Evolutionary conservation across 2,797 vertebrate genomes (phyloP), one percentile per base, ranked within the genome.

Genomic region (Fistularia commersonii): DNA sequence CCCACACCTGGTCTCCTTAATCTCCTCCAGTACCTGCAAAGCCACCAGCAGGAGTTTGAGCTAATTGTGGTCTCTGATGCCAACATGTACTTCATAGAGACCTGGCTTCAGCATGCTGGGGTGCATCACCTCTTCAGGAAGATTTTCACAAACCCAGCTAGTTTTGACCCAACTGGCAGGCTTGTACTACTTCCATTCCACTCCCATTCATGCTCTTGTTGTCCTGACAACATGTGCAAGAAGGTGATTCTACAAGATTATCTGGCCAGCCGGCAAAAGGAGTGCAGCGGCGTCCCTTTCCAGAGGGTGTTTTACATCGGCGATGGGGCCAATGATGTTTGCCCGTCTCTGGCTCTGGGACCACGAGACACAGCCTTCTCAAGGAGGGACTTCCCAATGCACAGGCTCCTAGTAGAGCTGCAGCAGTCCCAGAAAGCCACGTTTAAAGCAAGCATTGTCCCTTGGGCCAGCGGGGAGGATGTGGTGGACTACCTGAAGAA

Each of bases 171-270:
- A 0, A 63, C 67, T 0, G 94, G 93, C 0, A 79, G 83, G n/a
- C 79, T 98, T 5, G 72, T 84, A 33, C 66, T 98, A 54, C 83
- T 82, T n/a, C 93, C 95, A 10, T 95, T 92, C 81, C 96, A 98
- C 87, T 79, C 93, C 10, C 96, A 98, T 82, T 77, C 65, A 10
- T 98, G 96, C 77, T 44, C 80, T 6, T 66, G 76, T 12, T 98
- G 96, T 76, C 96, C 96, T 0, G 78, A 90, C 62, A 98, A 98
- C 85, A 95, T 98, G 95, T 98, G 96, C 88, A 98, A 98, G 72
- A 91, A 93, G 78, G 90, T 88, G 31, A 92, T 95, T 69, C 83
- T 98, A 0, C 75, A 76, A 0, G 93, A 97, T 8, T 97, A 96
- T 81, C 74, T 96, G 74, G 77, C 74, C 0, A 66, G 75, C 51